Percentiles rank a stretch among this genome's conserved stretches.
These are phyloP conservation scores for Acrocephalus kingi DNA, from an alignment of 2,113 vertebrate genomes.

Conservation along the genomic window DNA sequence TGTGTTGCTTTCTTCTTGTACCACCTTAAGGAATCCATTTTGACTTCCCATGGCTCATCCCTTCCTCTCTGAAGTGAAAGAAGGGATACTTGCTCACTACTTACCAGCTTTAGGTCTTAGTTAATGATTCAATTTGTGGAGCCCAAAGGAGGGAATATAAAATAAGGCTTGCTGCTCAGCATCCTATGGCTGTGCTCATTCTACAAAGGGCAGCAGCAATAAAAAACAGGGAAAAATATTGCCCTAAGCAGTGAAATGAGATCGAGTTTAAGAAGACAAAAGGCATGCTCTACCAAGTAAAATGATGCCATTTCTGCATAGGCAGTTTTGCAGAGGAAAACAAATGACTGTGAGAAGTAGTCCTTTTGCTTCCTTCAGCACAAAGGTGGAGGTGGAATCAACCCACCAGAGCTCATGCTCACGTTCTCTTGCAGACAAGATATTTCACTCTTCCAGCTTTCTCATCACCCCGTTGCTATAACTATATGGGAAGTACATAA, in stretches of 20 bases:
- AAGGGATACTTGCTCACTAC: background rate
- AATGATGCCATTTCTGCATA: background rate
- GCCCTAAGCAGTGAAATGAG: background rate
- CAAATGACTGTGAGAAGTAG: background rate
- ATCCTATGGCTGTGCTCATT: background rate
- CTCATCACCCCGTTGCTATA: background rate
- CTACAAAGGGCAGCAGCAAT: background rate
- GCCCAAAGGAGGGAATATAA: background rate
- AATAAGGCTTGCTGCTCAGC: background rate
- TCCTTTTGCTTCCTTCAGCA: background rate
- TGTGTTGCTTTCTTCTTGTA: background rate
- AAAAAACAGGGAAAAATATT: background rate
- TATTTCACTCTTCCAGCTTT: slow-evolving; percentile 1
- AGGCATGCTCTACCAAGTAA: background rate
- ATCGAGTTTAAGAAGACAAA: background rate
- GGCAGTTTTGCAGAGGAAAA: background rate
- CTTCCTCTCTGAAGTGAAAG: background rate
- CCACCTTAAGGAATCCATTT: background rate
- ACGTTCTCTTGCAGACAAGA: background rate
- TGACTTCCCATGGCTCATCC: background rate
- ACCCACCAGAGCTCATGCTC: background rate
- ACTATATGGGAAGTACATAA: slow-evolving; percentile 12
- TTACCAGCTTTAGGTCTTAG: background rate
- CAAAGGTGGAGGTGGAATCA: background rate
- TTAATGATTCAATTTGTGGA: background rate